phyloP scores from a whole-genome alignment of 2,888 invertebrate species.

The Pelosia muscerda region DNA sequence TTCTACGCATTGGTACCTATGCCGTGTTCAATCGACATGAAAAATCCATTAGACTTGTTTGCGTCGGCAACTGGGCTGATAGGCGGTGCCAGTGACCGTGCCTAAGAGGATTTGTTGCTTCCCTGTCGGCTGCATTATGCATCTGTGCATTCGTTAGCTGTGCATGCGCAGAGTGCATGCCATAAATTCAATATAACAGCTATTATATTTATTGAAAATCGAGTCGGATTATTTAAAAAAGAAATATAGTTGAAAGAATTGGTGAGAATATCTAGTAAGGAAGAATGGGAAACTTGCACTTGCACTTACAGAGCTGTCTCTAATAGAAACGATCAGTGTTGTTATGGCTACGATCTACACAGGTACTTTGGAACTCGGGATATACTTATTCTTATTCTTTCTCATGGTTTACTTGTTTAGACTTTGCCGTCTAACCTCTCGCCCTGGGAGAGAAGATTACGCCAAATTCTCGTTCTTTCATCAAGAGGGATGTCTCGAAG shows the following conservation, averaged over 20 bases:
- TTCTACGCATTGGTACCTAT: slow-evolving; percentile 66
- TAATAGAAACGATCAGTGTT: no score
- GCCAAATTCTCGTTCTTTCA: not conserved
- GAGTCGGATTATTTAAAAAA: slow-evolving; percentile 23
- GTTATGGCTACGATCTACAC: no score
- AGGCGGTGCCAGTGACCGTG: slow-evolving; percentile 81
- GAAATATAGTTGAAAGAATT: not conserved
- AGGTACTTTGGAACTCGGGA: no score
- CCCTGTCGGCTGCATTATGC: slow-evolving; percentile 60
- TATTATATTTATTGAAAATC: slow-evolving; percentile 23
- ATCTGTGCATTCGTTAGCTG: slow-evolving; percentile 52
- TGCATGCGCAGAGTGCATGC: slow-evolving; percentile 49
- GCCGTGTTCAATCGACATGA: slow-evolving; percentile 83
- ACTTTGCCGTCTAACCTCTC: no score
- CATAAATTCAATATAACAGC: slow-evolving; percentile 29
- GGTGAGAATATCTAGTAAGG: no score
- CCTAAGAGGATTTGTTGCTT: slow-evolving; percentile 83
- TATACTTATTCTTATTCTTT: no score
- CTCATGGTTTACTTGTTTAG: no score
- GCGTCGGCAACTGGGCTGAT: slow-evolving; percentile 69
- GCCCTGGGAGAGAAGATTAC: not conserved
- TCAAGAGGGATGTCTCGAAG: not conserved
- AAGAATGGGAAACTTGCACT: no score
- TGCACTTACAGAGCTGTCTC: no score
- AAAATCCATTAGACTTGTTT: slow-evolving; percentile 85